phyloP scores from a whole-genome alignment of 2,888 invertebrate genomes.

The Amiota minor region DNA sequence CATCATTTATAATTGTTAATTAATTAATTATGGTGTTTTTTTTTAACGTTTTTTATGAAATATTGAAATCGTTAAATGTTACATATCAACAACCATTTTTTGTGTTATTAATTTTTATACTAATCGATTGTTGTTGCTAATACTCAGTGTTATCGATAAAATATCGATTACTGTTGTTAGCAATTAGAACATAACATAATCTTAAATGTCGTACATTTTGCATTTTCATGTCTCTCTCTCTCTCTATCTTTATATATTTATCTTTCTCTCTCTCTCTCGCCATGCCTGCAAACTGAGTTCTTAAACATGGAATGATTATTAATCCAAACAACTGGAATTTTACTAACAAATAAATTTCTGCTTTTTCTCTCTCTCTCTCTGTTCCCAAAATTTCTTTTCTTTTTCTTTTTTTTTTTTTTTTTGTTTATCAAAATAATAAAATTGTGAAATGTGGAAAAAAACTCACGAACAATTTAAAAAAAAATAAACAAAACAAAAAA shows the following conservation, averaged over 20 bases:
- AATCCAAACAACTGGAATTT: neutral
- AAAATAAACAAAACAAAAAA: constrained; percentile 25
- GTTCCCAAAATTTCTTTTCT: constrained; percentile 24
- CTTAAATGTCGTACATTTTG: constrained; percentile 22
- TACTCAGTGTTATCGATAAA: neutral
- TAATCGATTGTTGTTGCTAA: neutral
- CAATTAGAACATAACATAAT: neutral
- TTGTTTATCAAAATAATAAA: constrained; percentile 13
- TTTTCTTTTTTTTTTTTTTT: constrained; percentile 35
- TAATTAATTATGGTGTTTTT: too few species aligned
- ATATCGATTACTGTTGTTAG: neutral
- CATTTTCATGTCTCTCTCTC: constrained; percentile 13
- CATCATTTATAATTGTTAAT: neutral
- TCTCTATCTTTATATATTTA: constrained; percentile 14
- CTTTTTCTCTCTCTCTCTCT: constrained; percentile 29
- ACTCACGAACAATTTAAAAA: constrained; percentile 50
- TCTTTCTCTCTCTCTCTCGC: constrained; percentile 13
- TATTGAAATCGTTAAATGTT: too few species aligned
- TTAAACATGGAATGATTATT: constrained; percentile 11
- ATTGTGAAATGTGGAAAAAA: constrained; percentile 11
- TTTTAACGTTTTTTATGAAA: too few species aligned
- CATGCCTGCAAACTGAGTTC: constrained; percentile 25
- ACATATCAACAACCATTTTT: neutral
- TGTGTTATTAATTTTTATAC: constrained; percentile 4
- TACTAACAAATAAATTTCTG: constrained; percentile 39